Evolutionary conservation across 2,113 vertebrate genomes (phyloP).

Genomic region (Reinhardtius hippoglossoides): DNA sequence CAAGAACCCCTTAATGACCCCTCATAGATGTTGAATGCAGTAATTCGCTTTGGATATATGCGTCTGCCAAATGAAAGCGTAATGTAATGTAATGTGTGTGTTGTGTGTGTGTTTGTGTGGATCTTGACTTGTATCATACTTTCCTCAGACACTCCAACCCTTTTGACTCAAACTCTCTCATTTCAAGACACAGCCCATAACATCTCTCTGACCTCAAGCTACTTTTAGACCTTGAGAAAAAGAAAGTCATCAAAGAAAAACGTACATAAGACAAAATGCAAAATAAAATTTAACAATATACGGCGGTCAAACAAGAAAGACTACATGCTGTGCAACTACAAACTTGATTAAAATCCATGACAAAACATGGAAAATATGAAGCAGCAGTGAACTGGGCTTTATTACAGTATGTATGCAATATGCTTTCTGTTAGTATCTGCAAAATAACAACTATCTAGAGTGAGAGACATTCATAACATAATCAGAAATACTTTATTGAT

Average conservation of each 20-base stretch:
- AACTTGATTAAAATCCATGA: not conserved
- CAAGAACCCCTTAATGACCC: too few relatives aligned
- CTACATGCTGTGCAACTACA: not conserved
- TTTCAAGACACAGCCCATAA: not conserved
- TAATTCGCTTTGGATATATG: too few relatives aligned
- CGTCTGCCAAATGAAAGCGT: too few relatives aligned
- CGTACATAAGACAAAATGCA: not conserved
- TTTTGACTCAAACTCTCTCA: not conserved
- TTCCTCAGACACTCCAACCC: not conserved
- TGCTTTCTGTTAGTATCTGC: conserved; percentile 14
- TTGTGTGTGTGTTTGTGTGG: not conserved
- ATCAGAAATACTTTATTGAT: not conserved
- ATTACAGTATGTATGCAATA: not conserved
- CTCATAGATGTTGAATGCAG: too few relatives aligned
- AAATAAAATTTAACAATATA: not conserved
- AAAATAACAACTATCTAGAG: not conserved
- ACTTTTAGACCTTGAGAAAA: not conserved
- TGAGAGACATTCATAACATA: not conserved
- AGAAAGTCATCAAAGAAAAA: not conserved
- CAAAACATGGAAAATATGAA: conserved; percentile 14
- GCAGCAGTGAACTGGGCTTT: conserved; percentile 11
- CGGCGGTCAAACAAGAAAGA: not conserved
- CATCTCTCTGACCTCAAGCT: not conserved
- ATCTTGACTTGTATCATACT: not conserved
- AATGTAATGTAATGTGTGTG: too few relatives aligned